Evolutionary conservation across 2,797 vertebrate species (phyloP), one percentile per base, ranked within the genome.

Genomic region (Helostoma temminkii): DNA sequence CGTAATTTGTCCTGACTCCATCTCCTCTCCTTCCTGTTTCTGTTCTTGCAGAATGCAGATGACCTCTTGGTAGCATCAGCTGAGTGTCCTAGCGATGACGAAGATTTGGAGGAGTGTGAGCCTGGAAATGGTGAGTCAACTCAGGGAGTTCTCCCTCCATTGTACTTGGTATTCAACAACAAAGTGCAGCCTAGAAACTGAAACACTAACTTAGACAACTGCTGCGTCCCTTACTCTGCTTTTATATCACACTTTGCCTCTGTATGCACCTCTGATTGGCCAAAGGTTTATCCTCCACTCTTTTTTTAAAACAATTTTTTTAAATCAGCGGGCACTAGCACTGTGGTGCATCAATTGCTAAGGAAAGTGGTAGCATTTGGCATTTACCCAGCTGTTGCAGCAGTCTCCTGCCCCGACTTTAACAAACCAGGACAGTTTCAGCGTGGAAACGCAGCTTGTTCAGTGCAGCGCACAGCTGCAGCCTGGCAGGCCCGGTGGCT

Each of bases 41-140:
- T 74, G 39, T 78, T 65, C 58, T 68, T 87, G n/a, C 89, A 97
- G 96, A 97, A 96, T 90, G 95, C 95, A 14, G 96, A 97, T 71
- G 96, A 97, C 85, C 92, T 97, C 69, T 92, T 97, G 82, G 96
- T 97, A 87, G 96, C 96, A 54, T 97, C 96, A 0, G 96, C 96
- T 0, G 96, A 97, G 86, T 97, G 96, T 89, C 96, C 96, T 5
- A 97, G 96, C 1, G 96, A 98, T 64, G 96, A 98, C 9, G 96
- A 98, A 87, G 96, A 98, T 90, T 89, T 98, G 83, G 96, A 98
- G 90, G 96, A 98, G 91, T 97, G 96, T 63, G 96, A 97, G 72
- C 96, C 96, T 62, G 96, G 95, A 93, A 96, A 96, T 88, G 96
- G 96, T 97, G 95, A 96, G 96, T 95, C 83, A 83, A 78, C 89